Base-by-base conservation (phyloP, 2,888 invertebrate species). In the Litoditis marina region DNA sequence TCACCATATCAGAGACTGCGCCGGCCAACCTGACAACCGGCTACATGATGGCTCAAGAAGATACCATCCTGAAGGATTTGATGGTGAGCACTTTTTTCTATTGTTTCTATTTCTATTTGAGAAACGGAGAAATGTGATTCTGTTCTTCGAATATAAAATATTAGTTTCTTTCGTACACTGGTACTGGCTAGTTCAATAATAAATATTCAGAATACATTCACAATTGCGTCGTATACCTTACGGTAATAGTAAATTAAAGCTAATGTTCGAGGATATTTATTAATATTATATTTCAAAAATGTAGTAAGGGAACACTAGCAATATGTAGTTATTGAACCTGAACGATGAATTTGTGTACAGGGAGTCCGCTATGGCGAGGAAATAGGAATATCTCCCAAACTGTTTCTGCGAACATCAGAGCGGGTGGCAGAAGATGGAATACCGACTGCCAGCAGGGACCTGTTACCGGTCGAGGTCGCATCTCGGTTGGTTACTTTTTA, bases 401-500 rank as follows among this genome's bases (percentile, higher is more conserved):
- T 81, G 19, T 65, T 78, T 28, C 63, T 80, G 31, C 61, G 74
- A 25, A 72, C 56, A 30, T 47, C 60, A 13, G 71, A 67, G 27
- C 61, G 44, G 13, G 63, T 73, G 8, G 52, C 65, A 11, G 68
- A 71, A 11, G 25, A 69, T 7, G 69, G 70, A 6, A 53, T 79
- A 8, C 79, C 79, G 1, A 54, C 63, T 6, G 60, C 77, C 13
- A 59, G 63, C 16, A n/a, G 51, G 2, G 42, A 56, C 7, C 57
- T 80, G n/a, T 53, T 79, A 11, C 77, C 78, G 8, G 67, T 80
- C 7, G 72, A 78, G 67, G 72, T 80, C 4, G 57, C 67, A 2
- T 47, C 52, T 2, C 56, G 62, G 69, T 69, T 44, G 31, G 60
- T 22, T 46, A 19, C 8, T 25, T 25, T 4, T 16, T 19, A 28